Evolutionary conservation across 2,113 vertebrate species (phyloP).

Genomic region (Paralichthys olivaceus): DNA sequence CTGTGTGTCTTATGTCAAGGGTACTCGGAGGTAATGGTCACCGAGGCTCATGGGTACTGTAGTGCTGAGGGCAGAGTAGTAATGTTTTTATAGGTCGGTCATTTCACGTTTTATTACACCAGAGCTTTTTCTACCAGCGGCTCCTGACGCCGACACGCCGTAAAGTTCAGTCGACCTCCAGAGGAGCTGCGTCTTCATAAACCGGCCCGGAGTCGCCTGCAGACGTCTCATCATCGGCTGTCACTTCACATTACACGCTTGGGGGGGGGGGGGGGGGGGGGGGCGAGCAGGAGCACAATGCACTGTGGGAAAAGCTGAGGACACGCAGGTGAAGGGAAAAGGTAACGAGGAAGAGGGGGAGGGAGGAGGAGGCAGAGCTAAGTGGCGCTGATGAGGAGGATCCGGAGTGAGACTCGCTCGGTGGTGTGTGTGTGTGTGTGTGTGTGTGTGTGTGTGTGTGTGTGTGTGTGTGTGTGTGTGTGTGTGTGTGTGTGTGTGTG

Average conservation of each 20-base stretch:
- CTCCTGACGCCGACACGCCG: neutral
- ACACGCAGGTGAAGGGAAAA: neutral
- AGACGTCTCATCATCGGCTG: neutral
- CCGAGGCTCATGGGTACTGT: neutral
- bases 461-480: neutral
- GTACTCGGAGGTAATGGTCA: neutral
- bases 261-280: neutral
- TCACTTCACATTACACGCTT: neutral
- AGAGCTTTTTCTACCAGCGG: neutral
- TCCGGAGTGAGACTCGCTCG: slow-evolving; percentile 11
- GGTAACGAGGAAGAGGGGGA: neutral
- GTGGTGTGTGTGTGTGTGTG: neutral
- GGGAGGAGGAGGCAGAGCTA: slow-evolving; percentile 13
- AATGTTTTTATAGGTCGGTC: too few relatives aligned
- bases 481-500: neutral
- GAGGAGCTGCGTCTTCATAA: neutral
- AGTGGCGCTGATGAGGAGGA: slow-evolving; percentile 36
- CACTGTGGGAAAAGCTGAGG: neutral
- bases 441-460: neutral
- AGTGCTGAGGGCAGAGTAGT: neutral
- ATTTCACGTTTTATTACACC: neutral
- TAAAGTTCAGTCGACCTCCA: neutral
- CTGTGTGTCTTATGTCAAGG: too few relatives aligned
- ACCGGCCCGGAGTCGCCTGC: too few relatives aligned
- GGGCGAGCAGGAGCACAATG: neutral